A percentile compares a stretch with the other conserved stretches of the same genome.
Evolutionary conservation across 1,140 invertebrate genomes (phyloP).

Genomic region (Araneus ventricosus): DNA sequence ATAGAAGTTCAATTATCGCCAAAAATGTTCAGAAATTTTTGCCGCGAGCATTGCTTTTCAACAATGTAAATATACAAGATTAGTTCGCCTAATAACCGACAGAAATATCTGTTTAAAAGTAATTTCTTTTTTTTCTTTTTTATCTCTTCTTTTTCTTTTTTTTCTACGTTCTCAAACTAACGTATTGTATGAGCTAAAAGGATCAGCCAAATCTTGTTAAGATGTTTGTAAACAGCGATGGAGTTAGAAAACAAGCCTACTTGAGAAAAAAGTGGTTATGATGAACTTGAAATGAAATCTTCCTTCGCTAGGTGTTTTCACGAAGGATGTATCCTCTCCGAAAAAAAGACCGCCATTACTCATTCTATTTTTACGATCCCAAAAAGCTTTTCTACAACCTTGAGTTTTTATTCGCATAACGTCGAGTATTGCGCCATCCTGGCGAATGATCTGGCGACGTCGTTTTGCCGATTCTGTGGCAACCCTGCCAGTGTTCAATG

Average conservation of each 20-base stretch:
- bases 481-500: slow-evolving; percentile 39
- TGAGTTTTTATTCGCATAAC: slow-evolving; percentile 45
- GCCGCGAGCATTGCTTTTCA: no score
- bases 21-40: no score
- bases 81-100: no score
- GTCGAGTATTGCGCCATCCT: slow-evolving; percentile 37
- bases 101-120: no score
- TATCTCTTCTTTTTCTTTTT: no score
- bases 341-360: slow-evolving; percentile 5
- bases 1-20: no score
- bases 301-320: neutral
- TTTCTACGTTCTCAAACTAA: no score
- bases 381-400: slow-evolving; percentile 34
- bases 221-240: neutral
- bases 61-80: no score
- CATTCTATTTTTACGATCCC: slow-evolving; percentile 50
- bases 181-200: no score
- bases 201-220: no score
- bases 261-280: neutral
- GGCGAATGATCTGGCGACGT: neutral
- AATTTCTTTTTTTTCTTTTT: no score
- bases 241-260: neutral
- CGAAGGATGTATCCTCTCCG: slow-evolving; percentile 5
- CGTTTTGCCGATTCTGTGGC: slow-evolving; percentile 3
- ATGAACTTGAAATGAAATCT: neutral